Conservation (phyloP, 1,140 invertebrate species). For the Orchesella cincta region DNA sequence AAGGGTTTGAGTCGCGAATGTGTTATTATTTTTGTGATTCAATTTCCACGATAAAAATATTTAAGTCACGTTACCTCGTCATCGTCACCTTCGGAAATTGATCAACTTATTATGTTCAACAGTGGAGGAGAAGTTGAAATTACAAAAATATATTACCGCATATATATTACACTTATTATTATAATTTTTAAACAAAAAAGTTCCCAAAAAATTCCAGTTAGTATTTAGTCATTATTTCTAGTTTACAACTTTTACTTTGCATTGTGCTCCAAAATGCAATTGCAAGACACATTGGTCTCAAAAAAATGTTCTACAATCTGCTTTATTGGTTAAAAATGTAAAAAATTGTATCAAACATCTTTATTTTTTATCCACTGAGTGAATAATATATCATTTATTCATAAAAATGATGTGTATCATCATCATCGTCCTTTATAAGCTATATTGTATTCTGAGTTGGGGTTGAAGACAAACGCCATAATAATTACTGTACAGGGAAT, state of each 20-base stretch:
- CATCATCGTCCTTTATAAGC: no score
- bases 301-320: no score
- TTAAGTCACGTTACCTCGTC: background rate
- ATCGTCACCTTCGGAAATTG: background rate
- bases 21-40: slow-evolving; percentile 13
- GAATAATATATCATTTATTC: no score
- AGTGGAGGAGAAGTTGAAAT: background rate
- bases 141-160: no score
- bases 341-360: no score
- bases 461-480: no score
- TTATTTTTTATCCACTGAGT: no score
- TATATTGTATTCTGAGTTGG: no score
- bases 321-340: no score
- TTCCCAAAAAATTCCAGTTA: slow-evolving; percentile 40
- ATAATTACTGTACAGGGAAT: no score
- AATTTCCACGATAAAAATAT: slow-evolving; percentile 5
- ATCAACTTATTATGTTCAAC: background rate
- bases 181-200: slow-evolving; percentile 32
- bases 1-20: background rate
- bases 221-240: slow-evolving; percentile 20
- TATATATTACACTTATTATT: background rate
- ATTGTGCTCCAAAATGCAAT: slow-evolving; percentile 28
- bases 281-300: no score
- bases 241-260: slow-evolving; percentile 28
- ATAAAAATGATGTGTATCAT: no score